phyloP scores from a whole-genome alignment of 2,113 vertebrate species.

The Platysternon megacephalum region DNA sequence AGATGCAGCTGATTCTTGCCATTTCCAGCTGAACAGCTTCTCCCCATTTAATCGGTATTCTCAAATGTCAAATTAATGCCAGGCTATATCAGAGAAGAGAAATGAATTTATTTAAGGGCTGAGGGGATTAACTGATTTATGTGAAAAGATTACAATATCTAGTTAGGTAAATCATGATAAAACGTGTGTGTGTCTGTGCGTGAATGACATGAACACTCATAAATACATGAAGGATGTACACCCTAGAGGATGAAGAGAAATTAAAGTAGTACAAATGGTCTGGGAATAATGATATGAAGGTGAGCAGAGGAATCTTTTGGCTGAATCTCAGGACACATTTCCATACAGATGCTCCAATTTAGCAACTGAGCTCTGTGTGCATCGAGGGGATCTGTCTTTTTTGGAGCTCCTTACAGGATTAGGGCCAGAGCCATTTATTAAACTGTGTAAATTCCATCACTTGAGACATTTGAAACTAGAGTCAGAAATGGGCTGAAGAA shows the following conservation, averaged over 20 bases:
- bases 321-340: not conserved
- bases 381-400: not conserved
- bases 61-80: not conserved
- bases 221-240: not conserved
- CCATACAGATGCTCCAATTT: not conserved
- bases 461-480: not conserved
- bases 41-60: not conserved
- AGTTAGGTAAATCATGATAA: not conserved
- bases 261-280: not conserved
- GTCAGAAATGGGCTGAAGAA: conserved; percentile 17
- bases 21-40: not conserved
- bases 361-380: not conserved
- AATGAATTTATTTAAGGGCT: not conserved
- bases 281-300: not conserved
- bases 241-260: not conserved
- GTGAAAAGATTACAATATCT: not conserved
- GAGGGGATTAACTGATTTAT: not conserved
- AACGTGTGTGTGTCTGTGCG: accelerated
- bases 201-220: not conserved
- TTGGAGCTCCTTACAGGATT: not conserved
- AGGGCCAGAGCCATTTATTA: not conserved
- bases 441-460: not conserved
- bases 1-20: not conserved
- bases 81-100: not conserved
- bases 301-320: not conserved